Evolutionary conservation across 2,113 vertebrate species (phyloP), one percentile per base, ranked within the genome.

Genomic region (Silurus glanis): DNA sequence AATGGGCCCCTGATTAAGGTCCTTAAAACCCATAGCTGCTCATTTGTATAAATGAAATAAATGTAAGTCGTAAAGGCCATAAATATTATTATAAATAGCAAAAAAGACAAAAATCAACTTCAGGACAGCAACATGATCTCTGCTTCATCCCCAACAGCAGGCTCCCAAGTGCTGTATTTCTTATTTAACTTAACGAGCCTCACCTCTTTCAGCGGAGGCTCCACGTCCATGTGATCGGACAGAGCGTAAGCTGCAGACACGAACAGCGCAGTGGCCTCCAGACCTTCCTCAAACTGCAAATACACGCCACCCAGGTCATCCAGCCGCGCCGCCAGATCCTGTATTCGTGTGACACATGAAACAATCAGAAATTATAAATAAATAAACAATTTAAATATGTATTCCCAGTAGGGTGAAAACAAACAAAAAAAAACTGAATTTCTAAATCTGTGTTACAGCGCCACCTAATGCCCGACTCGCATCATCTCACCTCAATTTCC

Each of bases 281-380:
- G 95, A 53, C 98, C 98, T 92, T 99, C 98, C 91, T 99, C 98
- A 93, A 99, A 99, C 89, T 99, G 98, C 37, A 99, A 96, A 92
- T 97, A 99, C 79, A 99, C 87, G 12, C 97, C 97, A 28, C 98
- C 98, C 9, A 99, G 92, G 87, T 99, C 98, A 94, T 99, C 98
- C 91, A 99, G 89, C n/a, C 97, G 97, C 75, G 97, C 98, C 0
- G 97, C 98, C 88, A 99, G 95, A 91, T 99, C 98, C 98, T 99
- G 90, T 71, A 17, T 37, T 37, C 37, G 37, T 86, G 55, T 23
- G 75, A 88, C 19, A 49, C 12, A 25, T 74, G 49, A 47, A 10
- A 51, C 9, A 10, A 0, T n/a, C 49, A 55, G 49, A 25, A 16
- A 37, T 37, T 1, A 37, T 37, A 1, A 76, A 76, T 23, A 23